Conservation (phyloP, 2,113 vertebrate species). For the Athene cunicularia region DNA sequence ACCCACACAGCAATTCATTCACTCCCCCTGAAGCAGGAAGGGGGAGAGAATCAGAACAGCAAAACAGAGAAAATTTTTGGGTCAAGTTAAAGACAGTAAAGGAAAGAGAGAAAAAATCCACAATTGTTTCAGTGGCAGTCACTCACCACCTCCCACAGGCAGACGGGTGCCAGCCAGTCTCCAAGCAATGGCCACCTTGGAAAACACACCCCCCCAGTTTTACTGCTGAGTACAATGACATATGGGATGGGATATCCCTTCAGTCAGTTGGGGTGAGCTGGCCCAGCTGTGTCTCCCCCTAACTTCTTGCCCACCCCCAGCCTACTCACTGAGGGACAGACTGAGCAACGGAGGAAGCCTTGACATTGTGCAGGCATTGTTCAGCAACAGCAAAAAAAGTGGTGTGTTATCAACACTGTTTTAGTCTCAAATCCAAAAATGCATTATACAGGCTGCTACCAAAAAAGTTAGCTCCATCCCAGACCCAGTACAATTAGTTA, state of each 20-base stretch:
- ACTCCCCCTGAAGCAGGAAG: accelerated
- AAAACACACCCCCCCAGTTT: background rate
- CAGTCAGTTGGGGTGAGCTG: background rate
- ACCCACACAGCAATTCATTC: background rate
- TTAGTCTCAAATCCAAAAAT: background rate
- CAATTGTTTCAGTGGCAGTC: background rate
- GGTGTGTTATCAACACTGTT: background rate
- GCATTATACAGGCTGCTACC: background rate
- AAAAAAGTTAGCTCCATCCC: background rate
- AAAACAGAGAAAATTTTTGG: background rate
- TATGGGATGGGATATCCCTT: background rate
- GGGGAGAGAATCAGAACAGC: background rate
- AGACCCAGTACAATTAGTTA: background rate
- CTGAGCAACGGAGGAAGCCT: background rate
- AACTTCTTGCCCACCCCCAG: background rate
- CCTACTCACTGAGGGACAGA: background rate
- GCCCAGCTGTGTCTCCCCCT: background rate
- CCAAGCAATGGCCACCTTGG: background rate
- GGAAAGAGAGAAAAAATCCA: background rate
- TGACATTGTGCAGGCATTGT: background rate
- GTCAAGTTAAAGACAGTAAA: background rate
- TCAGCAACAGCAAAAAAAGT: background rate
- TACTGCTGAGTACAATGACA: background rate
- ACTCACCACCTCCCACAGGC: background rate
- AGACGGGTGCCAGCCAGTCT: background rate